A percentile compares a stretch with the other conserved stretches of the same genome.
Evolutionary conservation across 2,113 vertebrate genomes (phyloP).

Genomic region (Cyphomyrus discorhynchus): DNA sequence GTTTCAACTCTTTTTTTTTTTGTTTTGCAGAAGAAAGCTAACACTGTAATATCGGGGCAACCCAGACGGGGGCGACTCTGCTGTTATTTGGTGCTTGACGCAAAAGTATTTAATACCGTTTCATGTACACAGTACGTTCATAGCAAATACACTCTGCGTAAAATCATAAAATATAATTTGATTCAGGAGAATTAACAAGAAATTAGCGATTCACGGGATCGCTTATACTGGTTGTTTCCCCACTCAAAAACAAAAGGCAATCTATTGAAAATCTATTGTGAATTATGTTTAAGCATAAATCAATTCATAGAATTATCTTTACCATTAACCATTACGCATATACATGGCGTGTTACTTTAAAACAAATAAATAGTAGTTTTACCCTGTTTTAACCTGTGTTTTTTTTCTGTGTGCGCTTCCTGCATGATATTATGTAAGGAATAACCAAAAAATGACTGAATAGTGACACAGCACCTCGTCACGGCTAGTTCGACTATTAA

Average conservation of each 20-base stretch:
- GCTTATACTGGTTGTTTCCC: background rate
- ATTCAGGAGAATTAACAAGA: background rate
- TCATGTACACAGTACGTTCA: background rate
- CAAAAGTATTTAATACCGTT: background rate
- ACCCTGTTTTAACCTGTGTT: conserved; percentile 30
- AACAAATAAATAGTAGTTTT: background rate
- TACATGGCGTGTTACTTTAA: background rate
- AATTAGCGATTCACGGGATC: background rate
- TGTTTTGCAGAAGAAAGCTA: background rate
- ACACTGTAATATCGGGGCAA: conserved; percentile 43
- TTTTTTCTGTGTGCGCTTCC: conserved; percentile 45
- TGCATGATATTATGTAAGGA: conserved; percentile 31
- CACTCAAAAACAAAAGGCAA: background rate
- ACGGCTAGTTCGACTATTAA: conserved; percentile 63
- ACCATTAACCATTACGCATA: background rate
- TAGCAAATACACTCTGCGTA: background rate
- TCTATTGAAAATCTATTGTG: background rate
- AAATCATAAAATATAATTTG: background rate
- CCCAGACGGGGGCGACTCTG: conserved; percentile 60
- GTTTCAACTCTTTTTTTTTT: background rate
- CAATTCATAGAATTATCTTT: background rate
- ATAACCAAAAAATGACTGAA: conserved; percentile 30
- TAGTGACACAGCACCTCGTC: conserved; percentile 56
- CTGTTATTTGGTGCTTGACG: background rate
- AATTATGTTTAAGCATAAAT: background rate